Conservation (phyloP, 2,888 invertebrate genomes). For the Cantharis flavilabris region DNA sequence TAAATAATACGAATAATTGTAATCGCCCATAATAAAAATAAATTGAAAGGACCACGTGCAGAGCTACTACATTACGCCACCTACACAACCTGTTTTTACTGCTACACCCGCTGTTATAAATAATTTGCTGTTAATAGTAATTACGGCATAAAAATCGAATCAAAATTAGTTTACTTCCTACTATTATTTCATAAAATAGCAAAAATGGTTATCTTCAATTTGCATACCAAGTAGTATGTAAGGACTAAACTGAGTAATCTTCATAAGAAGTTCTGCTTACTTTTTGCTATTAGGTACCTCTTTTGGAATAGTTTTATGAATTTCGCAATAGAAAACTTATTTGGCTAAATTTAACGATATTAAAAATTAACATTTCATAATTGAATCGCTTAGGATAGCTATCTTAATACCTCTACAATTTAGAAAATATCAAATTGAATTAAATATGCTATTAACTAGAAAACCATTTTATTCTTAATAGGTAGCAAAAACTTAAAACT, state of each 20-base stretch:
- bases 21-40: conserved; percentile 13
- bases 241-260: too few relatives aligned
- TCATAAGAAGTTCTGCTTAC: too few relatives aligned
- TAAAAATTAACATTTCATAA: neutral
- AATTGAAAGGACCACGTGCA: conserved; percentile 24
- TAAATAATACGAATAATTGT: neutral
- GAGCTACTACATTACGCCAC: conserved; percentile 29
- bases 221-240: neutral
- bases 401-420: neutral
- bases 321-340: neutral
- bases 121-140: conserved; percentile 27
- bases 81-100: conserved; percentile 24
- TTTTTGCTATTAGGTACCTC: too few relatives aligned
- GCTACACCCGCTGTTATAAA: conserved; percentile 26
- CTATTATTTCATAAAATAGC: neutral
- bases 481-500: neutral
- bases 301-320: too few relatives aligned
- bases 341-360: neutral
- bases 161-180: conserved; percentile 10
- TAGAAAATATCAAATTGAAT: neutral
- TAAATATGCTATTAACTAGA: neutral
- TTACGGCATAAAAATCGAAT: conserved; percentile 17
- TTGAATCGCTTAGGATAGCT: neutral
- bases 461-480: neutral
- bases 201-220: neutral